phyloP scores from a whole-genome alignment of 2,113 vertebrate species.

The Onychostruthus taczanowskii region DNA sequence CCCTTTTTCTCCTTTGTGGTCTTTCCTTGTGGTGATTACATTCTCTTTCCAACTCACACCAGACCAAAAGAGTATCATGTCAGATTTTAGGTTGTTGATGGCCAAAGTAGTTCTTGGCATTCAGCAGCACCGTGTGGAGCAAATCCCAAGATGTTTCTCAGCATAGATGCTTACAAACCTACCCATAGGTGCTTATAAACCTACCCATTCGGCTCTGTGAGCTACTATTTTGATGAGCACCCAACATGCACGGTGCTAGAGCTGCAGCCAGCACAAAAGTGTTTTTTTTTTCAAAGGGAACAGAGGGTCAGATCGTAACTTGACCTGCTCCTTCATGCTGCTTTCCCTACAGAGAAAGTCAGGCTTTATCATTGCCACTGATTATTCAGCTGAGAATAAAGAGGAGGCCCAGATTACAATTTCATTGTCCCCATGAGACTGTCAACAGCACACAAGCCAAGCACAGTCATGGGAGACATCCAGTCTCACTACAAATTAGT shows the following conservation, averaged over 20 bases:
- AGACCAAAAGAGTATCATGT: background rate
- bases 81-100: background rate
- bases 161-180: background rate
- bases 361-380: slow-evolving; percentile 17
- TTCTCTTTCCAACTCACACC: background rate
- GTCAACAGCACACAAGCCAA: background rate
- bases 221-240: background rate
- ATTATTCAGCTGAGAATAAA: slow-evolving; percentile 47
- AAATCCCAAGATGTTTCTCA: background rate
- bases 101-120: background rate
- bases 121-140: background rate
- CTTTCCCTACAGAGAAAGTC: slow-evolving; percentile 6
- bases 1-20: background rate
- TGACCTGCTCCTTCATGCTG: slow-evolving; percentile 43
- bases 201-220: background rate
- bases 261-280: background rate
- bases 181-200: background rate
- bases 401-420: background rate
- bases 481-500: background rate
- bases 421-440: slow-evolving; percentile 1
- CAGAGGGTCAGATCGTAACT: slow-evolving; percentile 33
- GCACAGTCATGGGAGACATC: background rate
- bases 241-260: background rate
- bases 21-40: background rate
- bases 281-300: slow-evolving; percentile 36